A percentile compares a stretch with the other conserved stretches of the same genome.
phyloP scores from a whole-genome alignment of 2,888 invertebrate species.

The Platypus cylindrus region DNA sequence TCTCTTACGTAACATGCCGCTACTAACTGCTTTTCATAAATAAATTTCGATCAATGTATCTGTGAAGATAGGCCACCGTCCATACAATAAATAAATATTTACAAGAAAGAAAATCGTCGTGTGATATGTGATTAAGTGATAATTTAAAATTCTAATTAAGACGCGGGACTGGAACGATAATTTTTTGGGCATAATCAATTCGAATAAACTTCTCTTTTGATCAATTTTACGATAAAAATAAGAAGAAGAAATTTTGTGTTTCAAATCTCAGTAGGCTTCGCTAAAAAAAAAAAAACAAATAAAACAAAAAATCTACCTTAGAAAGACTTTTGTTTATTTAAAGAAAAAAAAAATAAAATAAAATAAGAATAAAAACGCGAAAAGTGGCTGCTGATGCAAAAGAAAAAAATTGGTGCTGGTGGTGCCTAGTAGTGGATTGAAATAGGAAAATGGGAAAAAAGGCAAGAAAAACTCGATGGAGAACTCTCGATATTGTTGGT shows the following conservation, averaged over 20 bases:
- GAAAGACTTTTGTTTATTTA: slow-evolving; percentile 1
- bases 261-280: not conserved
- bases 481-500: slow-evolving; percentile 46
- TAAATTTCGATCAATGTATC: too few species aligned
- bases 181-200: slow-evolving; percentile 8
- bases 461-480: slow-evolving; percentile 50
- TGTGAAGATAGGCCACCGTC: slow-evolving; percentile 11
- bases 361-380: too few species aligned
- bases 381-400: slow-evolving; percentile 18
- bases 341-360: slow-evolving; percentile 4
- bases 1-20: slow-evolving; percentile 18
- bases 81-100: too few species aligned
- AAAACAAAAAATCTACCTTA: slow-evolving; percentile 2
- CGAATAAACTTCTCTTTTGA: slow-evolving; percentile 14
- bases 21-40: slow-evolving; percentile 3
- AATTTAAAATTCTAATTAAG: slow-evolving; percentile 5
- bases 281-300: not conserved
- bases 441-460: slow-evolving; percentile 46
- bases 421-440: slow-evolving; percentile 19
- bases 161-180: slow-evolving; percentile 13
- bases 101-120: too few species aligned
- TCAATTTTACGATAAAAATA: slow-evolving; percentile 2
- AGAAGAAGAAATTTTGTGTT: slow-evolving; percentile 2
- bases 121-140: slow-evolving; percentile 15
- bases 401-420: slow-evolving; percentile 11